These are phyloP conservation scores for Colostygia pectinataria DNA, from an alignment of 2,888 invertebrate species.

Conservation along the genomic window DNA sequence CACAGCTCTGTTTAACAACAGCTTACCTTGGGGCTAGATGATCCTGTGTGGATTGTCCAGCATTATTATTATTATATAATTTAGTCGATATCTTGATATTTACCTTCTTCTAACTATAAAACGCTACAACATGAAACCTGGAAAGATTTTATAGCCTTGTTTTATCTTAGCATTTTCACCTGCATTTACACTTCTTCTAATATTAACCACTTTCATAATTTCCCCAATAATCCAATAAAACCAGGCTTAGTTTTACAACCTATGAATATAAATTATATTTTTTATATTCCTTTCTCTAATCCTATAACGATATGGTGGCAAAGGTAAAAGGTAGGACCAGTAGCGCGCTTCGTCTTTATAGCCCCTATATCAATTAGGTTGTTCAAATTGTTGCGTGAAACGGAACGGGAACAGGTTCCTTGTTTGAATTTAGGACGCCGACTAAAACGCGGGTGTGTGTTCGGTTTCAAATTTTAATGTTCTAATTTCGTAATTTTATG, in stretches of 20 bases:
- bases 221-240: conserved; percentile 35
- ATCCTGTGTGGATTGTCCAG: too few relatives aligned
- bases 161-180: conserved; percentile 1
- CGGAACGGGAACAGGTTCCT: conserved; percentile 24
- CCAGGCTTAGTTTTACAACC: conserved; percentile 32
- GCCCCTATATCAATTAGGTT: conserved; percentile 51
- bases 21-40: too few relatives aligned
- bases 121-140: too few relatives aligned
- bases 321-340: conserved; percentile 31
- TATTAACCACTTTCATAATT: conserved; percentile 32
- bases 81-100: too few relatives aligned
- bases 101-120: too few relatives aligned
- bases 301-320: conserved; percentile 52
- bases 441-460: not conserved
- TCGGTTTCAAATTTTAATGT: conserved; percentile 1
- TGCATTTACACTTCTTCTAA: conserved; percentile 10
- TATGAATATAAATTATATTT: conserved; percentile 36
- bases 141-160: not conserved
- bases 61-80: too few relatives aligned
- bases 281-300: conserved; percentile 48
- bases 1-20: too few relatives aligned
- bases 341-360: conserved; percentile 45
- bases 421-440: conserved; percentile 20
- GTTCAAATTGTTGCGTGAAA: conserved; percentile 29
- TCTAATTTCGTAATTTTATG: too few relatives aligned